Base-by-base conservation (phyloP, 2,888 invertebrate genomes). In the Acrocera orbiculus region DNA sequence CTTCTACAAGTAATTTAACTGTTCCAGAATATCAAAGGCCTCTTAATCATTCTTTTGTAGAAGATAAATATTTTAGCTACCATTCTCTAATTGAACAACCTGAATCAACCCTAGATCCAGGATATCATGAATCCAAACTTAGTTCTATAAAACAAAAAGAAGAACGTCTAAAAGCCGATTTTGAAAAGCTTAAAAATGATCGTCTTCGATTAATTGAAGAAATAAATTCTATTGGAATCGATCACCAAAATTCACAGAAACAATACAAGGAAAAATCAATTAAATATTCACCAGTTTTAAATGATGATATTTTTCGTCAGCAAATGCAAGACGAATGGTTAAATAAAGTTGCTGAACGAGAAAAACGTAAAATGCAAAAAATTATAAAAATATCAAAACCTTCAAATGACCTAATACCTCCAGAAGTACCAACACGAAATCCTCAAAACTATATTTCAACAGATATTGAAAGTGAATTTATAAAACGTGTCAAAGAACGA, bases 311-410 rank as follows among this genome's bases (percentile, higher is more conserved):
- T 26, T 71, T 79, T 46, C 70, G 83, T 6, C 75, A 77, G 43
- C 73, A 75, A 57, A 85, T 86, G 83, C 85, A 80, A 58, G 69
- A 78, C 45, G 85, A 85, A 54, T 85, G 83, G 61, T 69, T 82
- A 51, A 65, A 67, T 49, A 77, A 83, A 58, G 75, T 85, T 47
- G 72, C 76, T 5, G 77, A 79, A 52, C 67, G 82, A 9, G 73
- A 79, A 46, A 76, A 83, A 49, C 66, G 86, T 27, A 77, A 77
- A 45, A 70, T 78, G 39, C 74, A 79, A 34, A 82, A 80, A 60
- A 70, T 83, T 15, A 76, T 86, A 11, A 82, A 81, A 64, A 72
- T 85, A 38, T 76, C 79, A 1, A 70, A 73, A 46, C 58, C 64
- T n/a, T 44, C 49, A 40, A 50, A 53, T 38, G 45, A 47, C 3